phyloP scores from a whole-genome alignment of 2,113 vertebrate genomes.

The Sylvilagus bachmani region DNA sequence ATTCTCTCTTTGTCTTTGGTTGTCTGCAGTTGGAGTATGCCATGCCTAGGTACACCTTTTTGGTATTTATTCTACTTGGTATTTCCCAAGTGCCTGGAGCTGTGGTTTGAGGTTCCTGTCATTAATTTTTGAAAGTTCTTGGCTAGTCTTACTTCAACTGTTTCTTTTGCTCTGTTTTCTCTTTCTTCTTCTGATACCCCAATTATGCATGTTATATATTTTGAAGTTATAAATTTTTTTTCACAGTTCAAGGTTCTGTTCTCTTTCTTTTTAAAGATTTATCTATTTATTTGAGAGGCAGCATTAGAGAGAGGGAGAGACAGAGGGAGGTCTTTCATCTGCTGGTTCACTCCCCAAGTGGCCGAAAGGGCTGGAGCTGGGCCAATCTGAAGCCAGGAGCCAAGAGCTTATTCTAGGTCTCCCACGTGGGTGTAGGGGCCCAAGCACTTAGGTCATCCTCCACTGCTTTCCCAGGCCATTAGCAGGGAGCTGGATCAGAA shows the following conservation, averaged over 20 bases:
- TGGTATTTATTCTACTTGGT: neutral
- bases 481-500: too few relatives aligned
- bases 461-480: too few relatives aligned
- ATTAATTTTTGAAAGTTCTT: conserved; percentile 7
- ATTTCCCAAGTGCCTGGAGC: neutral
- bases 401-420: too few relatives aligned
- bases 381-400: too few relatives aligned
- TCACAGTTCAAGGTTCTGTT: neutral
- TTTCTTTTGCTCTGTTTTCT: neutral
- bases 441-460: too few relatives aligned
- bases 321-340: too few relatives aligned
- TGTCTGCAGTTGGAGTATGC: neutral
- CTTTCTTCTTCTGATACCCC: neutral
- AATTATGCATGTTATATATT: neutral
- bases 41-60: neutral
- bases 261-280: neutral
- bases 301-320: too few relatives aligned
- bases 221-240: neutral
- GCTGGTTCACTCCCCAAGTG: too few relatives aligned
- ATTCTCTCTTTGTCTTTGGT: too few relatives aligned
- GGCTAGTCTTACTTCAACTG: neutral
- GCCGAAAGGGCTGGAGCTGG: too few relatives aligned
- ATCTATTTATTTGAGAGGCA: too few relatives aligned
- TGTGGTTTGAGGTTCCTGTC: neutral
- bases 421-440: too few relatives aligned